Percentiles rank a stretch among this genome's conserved stretches.
Conservation (phyloP, 2,113 vertebrate genomes). For the Daphoenositta chrysoptera region DNA sequence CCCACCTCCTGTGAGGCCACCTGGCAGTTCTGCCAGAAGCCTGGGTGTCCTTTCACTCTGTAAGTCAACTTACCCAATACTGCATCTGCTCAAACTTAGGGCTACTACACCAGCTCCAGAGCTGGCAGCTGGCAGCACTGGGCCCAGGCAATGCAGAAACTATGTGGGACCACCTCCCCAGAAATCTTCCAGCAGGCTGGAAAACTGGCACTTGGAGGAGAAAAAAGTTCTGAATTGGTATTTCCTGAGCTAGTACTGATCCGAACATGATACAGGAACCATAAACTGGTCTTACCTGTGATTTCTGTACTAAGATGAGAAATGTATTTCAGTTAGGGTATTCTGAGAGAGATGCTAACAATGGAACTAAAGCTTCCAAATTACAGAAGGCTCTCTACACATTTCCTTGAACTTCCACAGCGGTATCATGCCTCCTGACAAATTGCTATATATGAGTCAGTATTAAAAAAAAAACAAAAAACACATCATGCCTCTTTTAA, state of each 20-base stretch:
- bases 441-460: not conserved
- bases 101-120: not conserved
- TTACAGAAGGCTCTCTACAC: not conserved
- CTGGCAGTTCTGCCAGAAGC: not conserved
- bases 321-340: not conserved
- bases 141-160: not conserved
- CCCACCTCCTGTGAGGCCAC: not conserved
- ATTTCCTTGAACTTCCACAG: not conserved
- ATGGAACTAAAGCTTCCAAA: not conserved
- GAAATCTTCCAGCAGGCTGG: not conserved
- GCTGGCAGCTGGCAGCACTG: not conserved
- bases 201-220: not conserved
- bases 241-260: not conserved
- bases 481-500: not conserved
- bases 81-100: not conserved
- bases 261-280: not conserved
- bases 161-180: not conserved
- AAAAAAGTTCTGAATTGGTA: not conserved
- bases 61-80: not conserved
- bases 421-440: not conserved
- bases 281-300: not conserved
- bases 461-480: not conserved
- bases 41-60: not conserved
- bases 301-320: not conserved
- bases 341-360: not conserved